Conservation (phyloP, 1,140 invertebrate species). For the Chironomus striatipennis region DNA sequence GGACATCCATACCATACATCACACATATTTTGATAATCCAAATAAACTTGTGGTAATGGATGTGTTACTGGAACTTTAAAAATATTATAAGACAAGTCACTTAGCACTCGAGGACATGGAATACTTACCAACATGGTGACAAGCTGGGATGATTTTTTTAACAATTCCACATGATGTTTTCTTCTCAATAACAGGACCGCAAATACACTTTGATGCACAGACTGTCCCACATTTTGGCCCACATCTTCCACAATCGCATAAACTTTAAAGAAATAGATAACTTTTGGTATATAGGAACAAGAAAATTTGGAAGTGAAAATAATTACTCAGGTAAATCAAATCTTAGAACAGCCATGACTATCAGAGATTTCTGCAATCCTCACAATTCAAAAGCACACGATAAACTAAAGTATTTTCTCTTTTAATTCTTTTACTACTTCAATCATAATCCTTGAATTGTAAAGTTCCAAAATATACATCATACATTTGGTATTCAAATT, state of each 20-base stretch:
- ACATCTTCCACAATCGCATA: not conserved
- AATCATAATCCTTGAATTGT: too few relatives aligned
- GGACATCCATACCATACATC: not conserved
- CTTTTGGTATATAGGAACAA: not conserved
- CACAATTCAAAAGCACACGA: too few relatives aligned
- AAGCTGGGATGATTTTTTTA: not conserved
- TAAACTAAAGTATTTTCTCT: too few relatives aligned
- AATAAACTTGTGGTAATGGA: not conserved
- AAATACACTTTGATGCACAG: not conserved
- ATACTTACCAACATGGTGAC: not conserved
- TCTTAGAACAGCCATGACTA: not conserved
- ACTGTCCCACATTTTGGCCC: not conserved
- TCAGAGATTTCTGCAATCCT: too few relatives aligned
- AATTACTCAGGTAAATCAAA: slow-evolving; percentile 2
- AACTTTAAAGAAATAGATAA: not conserved
- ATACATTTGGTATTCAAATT: too few relatives aligned
- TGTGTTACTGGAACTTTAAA: not conserved
- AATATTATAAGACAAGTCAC: too few relatives aligned
- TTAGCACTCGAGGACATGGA: too few relatives aligned
- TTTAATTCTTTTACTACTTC: too few relatives aligned
- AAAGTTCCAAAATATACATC: too few relatives aligned
- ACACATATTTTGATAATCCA: not conserved
- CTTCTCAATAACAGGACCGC: not conserved
- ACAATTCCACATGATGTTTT: not conserved
- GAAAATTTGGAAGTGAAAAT: not conserved